Evolutionary conservation across 2,113 vertebrate species (phyloP).

Genomic region (Psophia crepitans): DNA sequence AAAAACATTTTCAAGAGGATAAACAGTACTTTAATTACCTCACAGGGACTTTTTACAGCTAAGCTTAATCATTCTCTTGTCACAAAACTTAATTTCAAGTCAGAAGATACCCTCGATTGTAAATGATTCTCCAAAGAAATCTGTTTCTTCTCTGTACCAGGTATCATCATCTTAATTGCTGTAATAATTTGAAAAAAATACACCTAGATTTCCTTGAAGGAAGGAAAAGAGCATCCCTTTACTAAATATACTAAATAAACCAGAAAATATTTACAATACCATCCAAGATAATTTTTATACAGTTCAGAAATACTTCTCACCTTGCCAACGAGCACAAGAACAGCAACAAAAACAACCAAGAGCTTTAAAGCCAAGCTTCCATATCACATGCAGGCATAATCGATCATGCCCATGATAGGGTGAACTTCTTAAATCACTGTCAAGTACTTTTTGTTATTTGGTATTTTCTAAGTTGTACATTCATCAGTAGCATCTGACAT

Average conservation of each 20-base stretch:
- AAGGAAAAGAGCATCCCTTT: not conserved
- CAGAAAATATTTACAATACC: not conserved
- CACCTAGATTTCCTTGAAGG: not conserved
- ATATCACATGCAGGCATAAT: not conserved
- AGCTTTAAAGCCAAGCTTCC: not conserved
- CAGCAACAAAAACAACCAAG: not conserved
- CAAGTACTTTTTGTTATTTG: not conserved
- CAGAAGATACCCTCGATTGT: not conserved
- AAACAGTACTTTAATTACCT: not conserved
- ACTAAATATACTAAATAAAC: not conserved
- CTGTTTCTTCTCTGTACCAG: not conserved
- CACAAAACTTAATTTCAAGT: not conserved
- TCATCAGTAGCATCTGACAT: not conserved
- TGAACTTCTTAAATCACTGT: not conserved
- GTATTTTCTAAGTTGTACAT: not conserved
- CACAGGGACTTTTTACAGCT: not conserved
- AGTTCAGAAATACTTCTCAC: not conserved
- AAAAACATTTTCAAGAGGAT: not conserved
- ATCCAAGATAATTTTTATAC: not conserved
- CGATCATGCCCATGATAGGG: accelerated
- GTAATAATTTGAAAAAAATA: not conserved
- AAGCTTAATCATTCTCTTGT: not conserved
- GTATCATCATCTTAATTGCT: not conserved
- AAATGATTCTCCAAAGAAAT: not conserved
- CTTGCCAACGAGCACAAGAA: not conserved